phyloP scores from a whole-genome alignment of 1,140 invertebrate genomes.

The Brachionus rubens region DNA sequence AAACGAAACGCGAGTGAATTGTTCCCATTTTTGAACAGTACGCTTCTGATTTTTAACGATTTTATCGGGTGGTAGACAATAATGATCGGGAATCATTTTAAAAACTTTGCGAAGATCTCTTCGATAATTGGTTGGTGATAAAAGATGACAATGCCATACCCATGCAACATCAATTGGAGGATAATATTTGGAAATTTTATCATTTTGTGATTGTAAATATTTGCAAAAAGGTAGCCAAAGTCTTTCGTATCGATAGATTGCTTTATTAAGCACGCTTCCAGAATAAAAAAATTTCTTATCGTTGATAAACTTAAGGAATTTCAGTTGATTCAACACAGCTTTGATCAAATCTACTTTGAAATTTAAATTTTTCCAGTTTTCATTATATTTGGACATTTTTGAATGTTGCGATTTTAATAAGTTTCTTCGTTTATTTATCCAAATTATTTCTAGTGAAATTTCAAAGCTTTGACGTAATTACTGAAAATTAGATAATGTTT shows the following conservation, averaged over 20 bases:
- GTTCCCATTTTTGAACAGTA: slow-evolving; percentile 46
- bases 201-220: slow-evolving; percentile 52
- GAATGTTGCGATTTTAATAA: no score
- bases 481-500: no score
- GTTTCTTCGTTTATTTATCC: no score
- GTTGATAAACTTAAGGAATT: slow-evolving; percentile 48
- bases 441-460: no score
- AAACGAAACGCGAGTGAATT: neutral
- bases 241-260: slow-evolving; percentile 60
- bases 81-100: slow-evolving; percentile 45
- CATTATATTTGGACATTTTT: no score
- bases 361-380: no score
- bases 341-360: slow-evolving; percentile 47
- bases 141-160: slow-evolving; percentile 63
- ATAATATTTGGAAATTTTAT: slow-evolving; percentile 51
- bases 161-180: slow-evolving; percentile 63
- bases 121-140: slow-evolving; percentile 58
- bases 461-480: no score
- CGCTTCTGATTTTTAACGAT: neutral
- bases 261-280: slow-evolving; percentile 52
- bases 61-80: slow-evolving; percentile 53
- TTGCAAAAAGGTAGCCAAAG: slow-evolving; percentile 60
- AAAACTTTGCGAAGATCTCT: slow-evolving; percentile 58
- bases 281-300: slow-evolving; percentile 54
- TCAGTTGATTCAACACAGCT: slow-evolving; percentile 34